phyloP scores from a whole-genome alignment of 2,888 invertebrate genomes.

The Epinotia demarniana region DNA sequence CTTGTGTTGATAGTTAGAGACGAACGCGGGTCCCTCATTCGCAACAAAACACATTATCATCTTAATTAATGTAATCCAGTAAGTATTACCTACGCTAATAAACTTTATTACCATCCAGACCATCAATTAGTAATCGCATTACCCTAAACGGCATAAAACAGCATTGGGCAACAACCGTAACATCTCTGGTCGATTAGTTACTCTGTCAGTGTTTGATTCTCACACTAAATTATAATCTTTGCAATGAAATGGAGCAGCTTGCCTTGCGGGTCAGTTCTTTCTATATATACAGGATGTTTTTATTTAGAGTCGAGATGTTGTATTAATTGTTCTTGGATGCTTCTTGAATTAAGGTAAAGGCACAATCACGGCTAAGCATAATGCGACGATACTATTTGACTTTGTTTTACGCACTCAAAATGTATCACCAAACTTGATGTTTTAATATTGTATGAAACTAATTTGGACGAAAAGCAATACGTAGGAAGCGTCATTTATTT shows the following conservation, averaged over 20 bases:
- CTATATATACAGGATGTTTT: conserved; percentile 59
- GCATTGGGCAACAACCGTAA: conserved; percentile 55
- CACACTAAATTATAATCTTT: conserved; percentile 72
- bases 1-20: too few relatives aligned
- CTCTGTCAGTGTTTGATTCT: conserved; percentile 61
- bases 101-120: conserved; percentile 17
- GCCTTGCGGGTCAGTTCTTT: conserved; percentile 54
- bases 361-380: too few relatives aligned
- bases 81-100: conserved; percentile 1
- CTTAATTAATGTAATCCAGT: neutral
- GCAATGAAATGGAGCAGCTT: conserved; percentile 67
- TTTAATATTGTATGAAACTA: too few relatives aligned
- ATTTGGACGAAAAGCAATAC: too few relatives aligned
- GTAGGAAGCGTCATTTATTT: too few relatives aligned
- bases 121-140: conserved; percentile 18
- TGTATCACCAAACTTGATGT: too few relatives aligned
- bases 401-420: too few relatives aligned
- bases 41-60: too few relatives aligned
- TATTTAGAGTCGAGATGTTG: neutral
- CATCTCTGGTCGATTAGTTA: conserved; percentile 19
- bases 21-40: too few relatives aligned
- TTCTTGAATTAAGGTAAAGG: neutral
- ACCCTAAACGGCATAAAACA: conserved; percentile 47
- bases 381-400: too few relatives aligned
- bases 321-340: neutral